Conservation (phyloP, 1,140 invertebrate genomes). For the Drosophila melanogaster region DNA sequence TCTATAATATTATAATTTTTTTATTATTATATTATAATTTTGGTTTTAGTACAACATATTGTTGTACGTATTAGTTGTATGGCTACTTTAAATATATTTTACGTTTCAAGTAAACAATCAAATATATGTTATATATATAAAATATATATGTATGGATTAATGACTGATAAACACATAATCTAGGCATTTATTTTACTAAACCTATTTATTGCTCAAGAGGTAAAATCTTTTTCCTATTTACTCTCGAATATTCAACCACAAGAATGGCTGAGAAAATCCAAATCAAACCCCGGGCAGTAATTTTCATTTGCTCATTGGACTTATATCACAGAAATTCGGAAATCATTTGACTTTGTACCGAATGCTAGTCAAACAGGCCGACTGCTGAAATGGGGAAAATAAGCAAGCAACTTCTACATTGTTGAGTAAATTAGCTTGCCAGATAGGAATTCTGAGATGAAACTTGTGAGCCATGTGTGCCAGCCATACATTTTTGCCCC, state of each 20-base stretch:
- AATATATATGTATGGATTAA: no score
- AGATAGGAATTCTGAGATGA: slow-evolving; percentile 43
- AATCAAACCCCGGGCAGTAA: slow-evolving; percentile 18
- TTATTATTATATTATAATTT: no score
- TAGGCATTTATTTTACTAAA: no score
- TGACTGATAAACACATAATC: no score
- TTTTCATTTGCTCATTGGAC: slow-evolving; percentile 45
- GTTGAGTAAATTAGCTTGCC: slow-evolving; percentile 67
- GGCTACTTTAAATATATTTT: no score
- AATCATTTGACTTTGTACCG: slow-evolving; percentile 51
- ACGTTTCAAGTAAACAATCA: no score
- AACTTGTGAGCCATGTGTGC: slow-evolving; percentile 10
- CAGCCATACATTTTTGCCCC: neutral
- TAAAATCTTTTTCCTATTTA: neutral
- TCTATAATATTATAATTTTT: no score
- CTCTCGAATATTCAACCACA: neutral
- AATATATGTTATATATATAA: no score
- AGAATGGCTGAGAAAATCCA: neutral
- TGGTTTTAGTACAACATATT: no score
- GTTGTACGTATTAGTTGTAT: no score
- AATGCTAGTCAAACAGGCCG: slow-evolving; percentile 15
- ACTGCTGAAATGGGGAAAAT: slow-evolving; percentile 28
- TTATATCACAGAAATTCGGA: slow-evolving; percentile 12
- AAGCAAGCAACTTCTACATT: slow-evolving; percentile 58
- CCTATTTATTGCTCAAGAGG: neutral